A percentile compares a stretch with the other conserved stretches of the same genome.
phyloP scores from a whole-genome alignment of 2,113 vertebrate species.

The Pedionomus torquatus region DNA sequence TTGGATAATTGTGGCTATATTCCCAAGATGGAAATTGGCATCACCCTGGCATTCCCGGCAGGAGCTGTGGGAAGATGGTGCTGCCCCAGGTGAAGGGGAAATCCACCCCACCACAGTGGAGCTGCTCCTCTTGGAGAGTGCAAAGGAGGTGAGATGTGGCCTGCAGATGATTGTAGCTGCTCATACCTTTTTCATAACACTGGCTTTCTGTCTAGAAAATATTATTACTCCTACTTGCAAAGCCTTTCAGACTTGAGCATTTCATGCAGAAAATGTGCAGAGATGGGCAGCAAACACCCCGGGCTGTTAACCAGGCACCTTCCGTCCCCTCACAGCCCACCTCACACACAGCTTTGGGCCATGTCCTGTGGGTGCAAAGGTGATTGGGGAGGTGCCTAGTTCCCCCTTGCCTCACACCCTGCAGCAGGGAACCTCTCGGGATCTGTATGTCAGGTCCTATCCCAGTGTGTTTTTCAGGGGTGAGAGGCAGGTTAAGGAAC shows the following conservation, averaged over 20 bases:
- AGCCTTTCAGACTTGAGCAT: background rate
- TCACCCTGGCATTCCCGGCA: fast-evolving
- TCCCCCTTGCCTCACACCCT: fast-evolving
- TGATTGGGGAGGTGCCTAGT: background rate
- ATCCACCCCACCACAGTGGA: background rate
- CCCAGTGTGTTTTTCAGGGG: background rate
- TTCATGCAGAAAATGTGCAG: slow-evolving; percentile 23
- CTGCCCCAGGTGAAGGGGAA: background rate
- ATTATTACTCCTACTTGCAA: background rate
- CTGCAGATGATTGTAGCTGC: background rate
- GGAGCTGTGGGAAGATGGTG: background rate
- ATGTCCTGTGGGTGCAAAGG: too few relatives aligned
- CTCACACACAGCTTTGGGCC: fast-evolving
- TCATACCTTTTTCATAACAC: background rate
- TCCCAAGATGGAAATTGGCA: background rate
- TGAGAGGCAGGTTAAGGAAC: fast-evolving
- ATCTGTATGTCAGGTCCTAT: background rate
- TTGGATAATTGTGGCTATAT: background rate
- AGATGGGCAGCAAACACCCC: background rate
- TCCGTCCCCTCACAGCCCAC: background rate
- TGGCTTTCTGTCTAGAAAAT: slow-evolving; percentile 2
- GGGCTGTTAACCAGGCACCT: background rate
- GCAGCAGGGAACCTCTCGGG: fast-evolving
- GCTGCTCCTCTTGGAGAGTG: background rate
- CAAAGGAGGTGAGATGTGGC: background rate